A percentile compares a stretch with the other conserved stretches of the same genome.
phyloP scores from a whole-genome alignment of 2,797 vertebrate genomes.

The Gephyroberyx darwinii region DNA sequence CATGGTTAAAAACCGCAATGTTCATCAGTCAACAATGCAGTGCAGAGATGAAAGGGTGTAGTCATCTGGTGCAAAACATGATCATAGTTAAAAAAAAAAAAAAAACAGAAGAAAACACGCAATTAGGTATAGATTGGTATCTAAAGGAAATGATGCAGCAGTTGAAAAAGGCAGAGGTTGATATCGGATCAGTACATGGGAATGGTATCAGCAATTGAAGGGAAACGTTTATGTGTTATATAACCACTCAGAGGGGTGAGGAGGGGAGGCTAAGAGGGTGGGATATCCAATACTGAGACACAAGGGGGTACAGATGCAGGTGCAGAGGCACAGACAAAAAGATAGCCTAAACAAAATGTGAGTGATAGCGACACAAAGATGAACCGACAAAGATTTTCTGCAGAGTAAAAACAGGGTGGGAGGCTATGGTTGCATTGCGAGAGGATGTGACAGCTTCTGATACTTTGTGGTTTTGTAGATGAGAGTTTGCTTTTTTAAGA shows the following conservation, averaged over 20 bases:
- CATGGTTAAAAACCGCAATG: slow-evolving; percentile 22
- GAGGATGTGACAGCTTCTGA: slow-evolving; percentile 42
- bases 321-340: neutral
- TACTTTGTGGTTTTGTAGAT: slow-evolving; percentile 52
- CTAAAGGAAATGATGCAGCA: slow-evolving; percentile 39
- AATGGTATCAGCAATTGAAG: slow-evolving; percentile 42
- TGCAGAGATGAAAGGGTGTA: slow-evolving; percentile 26
- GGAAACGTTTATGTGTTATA: slow-evolving; percentile 55
- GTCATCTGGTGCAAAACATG: slow-evolving; percentile 47
- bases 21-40: slow-evolving; percentile 22
- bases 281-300: slow-evolving; percentile 42
- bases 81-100: slow-evolving; percentile 4
- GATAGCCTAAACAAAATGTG: slow-evolving; percentile 42
- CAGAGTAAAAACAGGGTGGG: slow-evolving; percentile 23
- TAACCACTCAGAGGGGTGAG: slow-evolving; percentile 51
- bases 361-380: neutral
- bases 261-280: slow-evolving; percentile 27
- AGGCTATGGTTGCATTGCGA: slow-evolving; percentile 3
- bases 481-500: slow-evolving; percentile 4
- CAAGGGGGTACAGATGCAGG: neutral
- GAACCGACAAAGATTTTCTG: neutral
- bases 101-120: neutral
- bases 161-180: slow-evolving; percentile 22
- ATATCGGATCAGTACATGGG: slow-evolving; percentile 55
- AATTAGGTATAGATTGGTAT: slow-evolving; percentile 54